Evolutionary conservation across 2,113 vertebrate species (phyloP).

Genomic region (Bungarus multicinctus): DNA sequence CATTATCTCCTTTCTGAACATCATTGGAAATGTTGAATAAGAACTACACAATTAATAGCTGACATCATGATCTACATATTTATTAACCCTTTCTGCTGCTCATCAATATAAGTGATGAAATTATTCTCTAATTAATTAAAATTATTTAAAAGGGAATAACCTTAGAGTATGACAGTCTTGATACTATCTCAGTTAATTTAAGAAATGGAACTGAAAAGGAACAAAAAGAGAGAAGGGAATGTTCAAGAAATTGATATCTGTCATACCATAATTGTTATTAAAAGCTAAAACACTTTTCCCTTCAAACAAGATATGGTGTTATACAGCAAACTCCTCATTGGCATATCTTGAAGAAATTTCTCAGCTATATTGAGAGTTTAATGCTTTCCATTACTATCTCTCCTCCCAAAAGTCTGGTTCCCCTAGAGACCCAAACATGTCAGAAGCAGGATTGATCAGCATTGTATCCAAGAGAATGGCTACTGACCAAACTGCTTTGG

Average conservation of each 20-base stretch:
- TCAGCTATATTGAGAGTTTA: neutral
- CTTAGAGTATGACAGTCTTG: neutral
- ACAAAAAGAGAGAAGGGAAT: neutral
- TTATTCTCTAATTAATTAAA: neutral
- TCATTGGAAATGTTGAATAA: neutral
- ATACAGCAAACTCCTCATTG: neutral
- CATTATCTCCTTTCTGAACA: neutral
- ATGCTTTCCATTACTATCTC: neutral
- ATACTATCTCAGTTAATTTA: neutral
- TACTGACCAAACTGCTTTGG: slow-evolving; percentile 59
- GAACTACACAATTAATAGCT: neutral
- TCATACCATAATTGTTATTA: neutral
- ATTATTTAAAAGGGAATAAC: neutral
- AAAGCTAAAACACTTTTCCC: neutral
- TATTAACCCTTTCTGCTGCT: neutral
- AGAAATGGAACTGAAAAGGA: neutral
- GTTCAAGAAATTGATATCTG: neutral
- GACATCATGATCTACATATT: neutral
- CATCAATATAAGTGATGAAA: neutral
- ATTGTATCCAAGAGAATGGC: slow-evolving; percentile 44
- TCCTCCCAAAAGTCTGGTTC: neutral
- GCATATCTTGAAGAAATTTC: neutral
- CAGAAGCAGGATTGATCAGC: slow-evolving; percentile 64
- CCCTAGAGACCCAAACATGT: slow-evolving; percentile 30
- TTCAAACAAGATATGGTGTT: fast-evolving